These are phyloP conservation scores for Hermaeophaga mercurialis DNA, from an alignment of 2,888 invertebrate genomes.

Conservation along the genomic window DNA sequence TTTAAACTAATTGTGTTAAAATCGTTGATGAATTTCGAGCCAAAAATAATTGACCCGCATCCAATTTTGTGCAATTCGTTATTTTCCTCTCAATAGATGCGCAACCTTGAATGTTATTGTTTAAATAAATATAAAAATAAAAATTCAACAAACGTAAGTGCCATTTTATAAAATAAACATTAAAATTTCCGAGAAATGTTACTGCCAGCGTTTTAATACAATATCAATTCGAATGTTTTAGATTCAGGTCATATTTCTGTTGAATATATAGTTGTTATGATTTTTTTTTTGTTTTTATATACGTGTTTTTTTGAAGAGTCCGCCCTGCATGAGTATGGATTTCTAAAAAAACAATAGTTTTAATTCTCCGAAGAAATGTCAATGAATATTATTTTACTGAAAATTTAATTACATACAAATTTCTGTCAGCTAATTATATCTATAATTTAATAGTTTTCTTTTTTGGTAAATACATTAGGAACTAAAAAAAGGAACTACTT, in stretches of 20 bases:
- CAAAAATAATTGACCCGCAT: constrained; percentile 8
- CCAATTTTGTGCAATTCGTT: background rate
- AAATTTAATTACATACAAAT: no score
- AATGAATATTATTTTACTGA: background rate
- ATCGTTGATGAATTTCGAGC: background rate
- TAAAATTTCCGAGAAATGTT: constrained; percentile 23
- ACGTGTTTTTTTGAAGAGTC: background rate
- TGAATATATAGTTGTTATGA: background rate
- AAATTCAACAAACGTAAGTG: constrained; percentile 10
- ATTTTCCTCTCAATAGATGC: constrained; percentile 2
- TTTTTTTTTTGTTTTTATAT: background rate
- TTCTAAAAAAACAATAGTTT: background rate
- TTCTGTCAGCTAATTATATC: no score
- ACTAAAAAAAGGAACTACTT: no score
- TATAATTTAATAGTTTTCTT: no score
- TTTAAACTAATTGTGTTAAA: constrained; percentile 1
- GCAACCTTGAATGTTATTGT: constrained; percentile 9
- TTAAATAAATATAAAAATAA: constrained; percentile 5
- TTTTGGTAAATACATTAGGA: no score
- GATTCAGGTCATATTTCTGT: background rate
- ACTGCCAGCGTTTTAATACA: constrained; percentile 20
- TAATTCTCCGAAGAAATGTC: background rate
- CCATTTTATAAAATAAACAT: constrained; percentile 21
- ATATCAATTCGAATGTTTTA: background rate
- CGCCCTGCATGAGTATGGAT: background rate